phyloP scores from a whole-genome alignment of 2,113 vertebrate species.

The Pomatostomus ruficeps region DNA sequence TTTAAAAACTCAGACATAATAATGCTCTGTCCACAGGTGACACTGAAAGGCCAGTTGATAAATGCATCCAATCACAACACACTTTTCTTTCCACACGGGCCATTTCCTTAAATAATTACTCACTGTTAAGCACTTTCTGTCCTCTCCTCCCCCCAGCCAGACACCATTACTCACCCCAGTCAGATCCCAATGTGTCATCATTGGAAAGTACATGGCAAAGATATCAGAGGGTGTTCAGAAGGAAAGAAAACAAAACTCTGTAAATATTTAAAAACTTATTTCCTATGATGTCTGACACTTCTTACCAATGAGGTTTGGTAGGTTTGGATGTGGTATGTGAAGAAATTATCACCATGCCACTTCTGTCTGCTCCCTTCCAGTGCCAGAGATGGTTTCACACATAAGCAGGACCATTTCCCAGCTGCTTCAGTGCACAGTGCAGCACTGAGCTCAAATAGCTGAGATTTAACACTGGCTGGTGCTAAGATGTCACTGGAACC shows the following conservation, averaged over 20 bases:
- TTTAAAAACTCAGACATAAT: conserved; percentile 14
- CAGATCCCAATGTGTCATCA: conserved; percentile 54
- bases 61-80: conserved; percentile 39
- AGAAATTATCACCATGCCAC: background rate
- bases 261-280: conserved; percentile 38
- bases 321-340: background rate
- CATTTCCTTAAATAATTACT: conserved; percentile 41
- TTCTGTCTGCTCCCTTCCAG: background rate
- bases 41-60: conserved; percentile 22
- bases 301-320: background rate
- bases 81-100: background rate
- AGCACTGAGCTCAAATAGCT: background rate
- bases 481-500: conserved; percentile 1
- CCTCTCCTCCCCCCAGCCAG: conserved; percentile 35
- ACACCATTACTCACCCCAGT: conserved; percentile 50
- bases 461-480: background rate
- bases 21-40: conserved; percentile 18
- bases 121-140: conserved; percentile 30
- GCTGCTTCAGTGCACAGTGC: background rate
- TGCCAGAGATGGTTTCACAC: background rate
- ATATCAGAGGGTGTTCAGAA: conserved; percentile 45
- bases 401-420: background rate
- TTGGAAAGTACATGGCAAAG: conserved; percentile 66
- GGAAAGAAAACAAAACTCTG: conserved; percentile 42
- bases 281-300: conserved; percentile 19